Percentiles rank a stretch among this genome's conserved stretches.
phyloP scores from a whole-genome alignment of 2,888 invertebrate genomes.

The Phengaris arion region DNA sequence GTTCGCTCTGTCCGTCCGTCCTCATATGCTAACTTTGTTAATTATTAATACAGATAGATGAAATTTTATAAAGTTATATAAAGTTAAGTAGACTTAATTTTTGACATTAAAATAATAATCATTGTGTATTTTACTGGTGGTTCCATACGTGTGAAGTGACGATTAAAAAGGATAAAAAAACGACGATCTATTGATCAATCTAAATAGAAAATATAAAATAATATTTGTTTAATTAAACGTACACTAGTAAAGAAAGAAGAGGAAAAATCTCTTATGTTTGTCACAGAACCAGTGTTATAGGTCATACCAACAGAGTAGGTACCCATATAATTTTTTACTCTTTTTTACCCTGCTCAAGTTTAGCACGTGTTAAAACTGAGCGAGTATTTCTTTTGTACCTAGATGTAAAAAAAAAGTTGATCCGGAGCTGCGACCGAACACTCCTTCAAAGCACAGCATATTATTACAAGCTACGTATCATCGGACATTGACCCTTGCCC shows the following conservation, averaged over 20 bases:
- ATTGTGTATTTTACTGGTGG: no score
- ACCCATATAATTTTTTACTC: not conserved
- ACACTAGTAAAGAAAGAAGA: no score
- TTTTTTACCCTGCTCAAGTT: not conserved
- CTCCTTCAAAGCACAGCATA: slow-evolving; percentile 23
- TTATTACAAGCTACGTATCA: slow-evolving; percentile 3
- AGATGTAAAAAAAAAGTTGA: slow-evolving; percentile 10
- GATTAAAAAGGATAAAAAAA: not conserved
- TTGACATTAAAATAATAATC: no score
- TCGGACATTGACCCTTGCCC: slow-evolving; percentile 7
- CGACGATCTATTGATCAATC: not conserved
- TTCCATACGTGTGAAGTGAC: no score
- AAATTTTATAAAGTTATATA: no score
- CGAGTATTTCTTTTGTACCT: slow-evolving; percentile 10
- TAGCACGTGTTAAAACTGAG: not conserved
- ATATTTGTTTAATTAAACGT: no score
- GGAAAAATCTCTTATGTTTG: no score
- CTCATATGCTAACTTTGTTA: no score
- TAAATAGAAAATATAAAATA: no score
- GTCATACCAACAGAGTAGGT: not conserved
- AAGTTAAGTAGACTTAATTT: no score
- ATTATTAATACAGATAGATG: no score
- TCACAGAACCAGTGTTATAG: not conserved
- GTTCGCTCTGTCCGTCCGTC: no score
- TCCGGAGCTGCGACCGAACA: slow-evolving; percentile 10